Base-by-base conservation (phyloP, 2,888 invertebrate species). In the Myathropa florea region DNA sequence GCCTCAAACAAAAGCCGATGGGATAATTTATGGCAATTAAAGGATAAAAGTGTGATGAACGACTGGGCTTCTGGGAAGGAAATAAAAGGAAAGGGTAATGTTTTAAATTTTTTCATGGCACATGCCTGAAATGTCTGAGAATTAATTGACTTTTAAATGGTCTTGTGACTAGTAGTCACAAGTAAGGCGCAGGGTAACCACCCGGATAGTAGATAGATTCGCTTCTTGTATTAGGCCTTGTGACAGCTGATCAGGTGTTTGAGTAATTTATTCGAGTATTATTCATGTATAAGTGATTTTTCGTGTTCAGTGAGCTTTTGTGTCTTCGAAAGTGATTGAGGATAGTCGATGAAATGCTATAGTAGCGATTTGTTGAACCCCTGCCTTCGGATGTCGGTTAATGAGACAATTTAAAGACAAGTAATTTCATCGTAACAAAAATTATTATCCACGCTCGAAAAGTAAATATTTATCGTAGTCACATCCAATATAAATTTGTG, bases 1-100 rank as follows among this genome's bases (percentile, higher is more conserved):
- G 55, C 39, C 55, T 55, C 39, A 33, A 57, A 71, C n/a, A 53
- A 77, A 79, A 53, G 65, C 46, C 61, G 77, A 82, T 85, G 82
- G 77, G 77, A 82, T 85, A 82, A 85, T 85, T 82, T 85, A 85
- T 85, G 85, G 60, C 82, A 77, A 78, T 85, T 77, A 82, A 82
- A 70, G 82, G 77, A 68, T 78, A 72, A 59, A 68, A 81, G 53
- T 67, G 71, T 81, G 67, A 76, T 68, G 72, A 76, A 72, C 72
- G 61, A 24, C 3, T 10, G 33, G 10, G n/a, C 10, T 9, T 23
- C 21, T 7, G 39, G 59, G 39, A 24, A 26, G 21, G 26, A 7
- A 26, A 26, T 1, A 2, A 4, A 7, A 59, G 23, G 21, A 14
- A 64, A 39, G 57, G 65, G 57, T 70, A 67, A 73, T 80, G 36